These are phyloP conservation scores for Ptychochromis oligacanthus DNA, from an alignment of 2,113 vertebrate species.

Conservation along the genomic window DNA sequence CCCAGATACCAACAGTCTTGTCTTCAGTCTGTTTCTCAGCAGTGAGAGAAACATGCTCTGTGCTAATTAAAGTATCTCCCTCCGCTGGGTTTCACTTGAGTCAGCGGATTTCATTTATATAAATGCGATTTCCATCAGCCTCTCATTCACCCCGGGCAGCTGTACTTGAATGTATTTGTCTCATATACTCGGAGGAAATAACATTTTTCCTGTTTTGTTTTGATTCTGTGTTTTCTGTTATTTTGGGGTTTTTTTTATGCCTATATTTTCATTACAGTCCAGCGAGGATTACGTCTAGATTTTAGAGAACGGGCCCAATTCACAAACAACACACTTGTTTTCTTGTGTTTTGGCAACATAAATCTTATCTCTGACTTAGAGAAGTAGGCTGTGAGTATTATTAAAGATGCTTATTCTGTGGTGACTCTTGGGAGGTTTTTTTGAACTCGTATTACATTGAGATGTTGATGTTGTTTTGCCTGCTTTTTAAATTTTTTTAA, in stretches of 20 bases:
- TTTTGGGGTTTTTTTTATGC: not conserved
- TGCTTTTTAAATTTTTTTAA: not conserved
- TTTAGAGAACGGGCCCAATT: not conserved
- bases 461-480: not conserved
- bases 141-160: conserved; percentile 7
- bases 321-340: not conserved
- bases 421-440: not conserved
- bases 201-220: not conserved
- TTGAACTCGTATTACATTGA: not conserved
- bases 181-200: conserved; percentile 8
- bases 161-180: not conserved
- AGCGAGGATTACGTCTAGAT: not conserved
- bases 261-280: not conserved
- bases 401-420: not conserved
- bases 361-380: not conserved
- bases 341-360: conserved; percentile 1
- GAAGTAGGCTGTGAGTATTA: not conserved
- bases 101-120: conserved; percentile 15
- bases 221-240: not conserved
- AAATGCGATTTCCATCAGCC: not conserved
- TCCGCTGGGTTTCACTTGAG: conserved; percentile 15
- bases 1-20: conserved; percentile 13
- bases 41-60: not conserved
- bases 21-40: conserved; percentile 5
- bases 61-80: conserved; percentile 44